Base-by-base conservation (phyloP, 2,113 vertebrate species). In the Balaeniceps rex region DNA sequence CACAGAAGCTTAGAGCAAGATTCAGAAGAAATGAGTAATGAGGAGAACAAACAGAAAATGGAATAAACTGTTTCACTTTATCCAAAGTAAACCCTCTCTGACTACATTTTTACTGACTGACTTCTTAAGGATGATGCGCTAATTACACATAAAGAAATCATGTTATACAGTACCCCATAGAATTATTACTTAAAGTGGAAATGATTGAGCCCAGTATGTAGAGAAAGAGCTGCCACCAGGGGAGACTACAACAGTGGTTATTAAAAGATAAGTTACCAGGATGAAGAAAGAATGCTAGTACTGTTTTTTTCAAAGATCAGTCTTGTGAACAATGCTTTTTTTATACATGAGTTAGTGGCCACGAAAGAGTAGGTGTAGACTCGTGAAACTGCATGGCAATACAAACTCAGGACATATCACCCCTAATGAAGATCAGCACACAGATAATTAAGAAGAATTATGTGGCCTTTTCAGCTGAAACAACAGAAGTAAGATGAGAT, bases 331-430 rank as follows among this genome's bases (percentile, higher is more conserved):
- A 66, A 38, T 8, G 4, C 8, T 19, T 58, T n/a, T 65, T 31
- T 49, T 4, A 14, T 8, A 10, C 6, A 4, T 10, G 11, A 8
- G 0, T 24, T 36, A 36, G 17, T 17, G 22, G 36, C 19, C 29
- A 10, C 1, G 7, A 24, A 87, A n/a, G 85, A 83, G 36, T 15
- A 58, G 29, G 19, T 7, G 33, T 11, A 68, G 61, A 58, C 19
- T 51, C 3, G 5, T 12, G 23, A 51, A 79, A 42, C 75, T 33
- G 26, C 42, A 71, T 55, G 71, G 33, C 17, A 23, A 13, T 13
- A 46, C 49, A 84, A 81, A 44, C 26, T 57, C 49, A 6, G 28
- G 54, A 55, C 14, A 14, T 2, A 7, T 1, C 21, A 69, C 38
- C 77, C 7, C 2, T n/a, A 74, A 36, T 0, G 0, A 36, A 61